Base-by-base conservation (phyloP, 2,888 invertebrate species). In the Therioaphis trifolii region DNA sequence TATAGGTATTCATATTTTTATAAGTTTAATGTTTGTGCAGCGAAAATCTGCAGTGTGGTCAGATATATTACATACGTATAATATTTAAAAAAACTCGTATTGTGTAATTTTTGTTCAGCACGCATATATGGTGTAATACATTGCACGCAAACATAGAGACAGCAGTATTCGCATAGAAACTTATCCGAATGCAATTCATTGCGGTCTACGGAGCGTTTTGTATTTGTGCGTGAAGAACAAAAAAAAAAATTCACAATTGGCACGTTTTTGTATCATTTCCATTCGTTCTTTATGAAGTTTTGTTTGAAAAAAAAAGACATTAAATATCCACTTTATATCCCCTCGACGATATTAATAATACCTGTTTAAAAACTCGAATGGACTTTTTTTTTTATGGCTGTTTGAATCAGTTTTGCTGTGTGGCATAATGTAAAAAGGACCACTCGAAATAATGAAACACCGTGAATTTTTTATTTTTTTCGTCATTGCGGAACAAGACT, bases 361-460 rank as follows among this genome's bases (percentile, higher is more conserved):
- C 80, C 80, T 80, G 69, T 80, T 80, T 71, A 80, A 80, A 79
- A 72, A 80, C 80, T 80, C 80, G 46, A 80, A 80, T 72, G 71
- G 71, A 80, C 80, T 80, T 80, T 35, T 35, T 35, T 35, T 79
- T 80, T 80, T 80, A 80, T 72, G 71, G 61, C 61, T 80, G 80
- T 80, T 80, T 80, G 80, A 80, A 80, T 80, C 80, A 61, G 80
- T 80, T 80, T 72, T 80, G 80, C 80, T 80, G 80, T 80, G 71
- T 80, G 61, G 80, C 71, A 80, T 58, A 80, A 80, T 71, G 71
- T 49, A 71, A 72, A 80, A 80, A 58, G 55, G 58, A 71, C 71
- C 80, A 80, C 69, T 80, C 80, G 71, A 72, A 80, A 80, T 80
- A 80, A 80, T 80, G 71, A 80, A 80, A 79, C 55, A 79, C 55